phyloP scores from a whole-genome alignment of 2,888 invertebrate genomes.

The Automeris io region DNA sequence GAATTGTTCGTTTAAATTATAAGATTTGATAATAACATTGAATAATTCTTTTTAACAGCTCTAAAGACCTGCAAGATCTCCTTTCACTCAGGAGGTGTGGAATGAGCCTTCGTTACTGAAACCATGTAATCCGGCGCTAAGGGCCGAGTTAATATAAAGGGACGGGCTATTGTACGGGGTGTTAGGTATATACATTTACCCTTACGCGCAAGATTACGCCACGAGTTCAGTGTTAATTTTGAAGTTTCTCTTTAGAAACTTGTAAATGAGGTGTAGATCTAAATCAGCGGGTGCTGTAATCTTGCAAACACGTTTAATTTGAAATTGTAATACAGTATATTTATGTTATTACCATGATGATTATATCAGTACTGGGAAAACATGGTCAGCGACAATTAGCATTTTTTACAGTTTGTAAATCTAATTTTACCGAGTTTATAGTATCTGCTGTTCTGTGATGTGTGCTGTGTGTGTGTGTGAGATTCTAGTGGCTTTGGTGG shows the following conservation, averaged over 20 bases:
- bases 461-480: too few species aligned
- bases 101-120: slow-evolving; percentile 26
- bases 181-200: slow-evolving; percentile 56
- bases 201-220: slow-evolving; percentile 52
- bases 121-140: slow-evolving; percentile 46
- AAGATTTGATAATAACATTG: background rate
- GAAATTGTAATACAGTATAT: background rate
- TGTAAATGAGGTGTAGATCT: background rate
- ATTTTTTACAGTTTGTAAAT: too few species aligned
- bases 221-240: slow-evolving; percentile 56
- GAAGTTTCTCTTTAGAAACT: slow-evolving; percentile 42
- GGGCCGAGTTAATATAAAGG: slow-evolving; percentile 61
- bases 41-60: background rate
- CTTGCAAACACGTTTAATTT: too few species aligned
- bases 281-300: too few species aligned
- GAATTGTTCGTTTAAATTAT: too few species aligned
- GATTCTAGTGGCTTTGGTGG: too few species aligned
- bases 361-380: too few species aligned
- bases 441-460: too few species aligned
- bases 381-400: too few species aligned
- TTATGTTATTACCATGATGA: background rate
- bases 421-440: too few species aligned
- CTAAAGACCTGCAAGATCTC: background rate
- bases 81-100: slow-evolving; percentile 25
- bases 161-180: slow-evolving; percentile 58